These are phyloP conservation scores for Phalera bucephala DNA, from an alignment of 2,888 invertebrate species.

Conservation along the genomic window DNA sequence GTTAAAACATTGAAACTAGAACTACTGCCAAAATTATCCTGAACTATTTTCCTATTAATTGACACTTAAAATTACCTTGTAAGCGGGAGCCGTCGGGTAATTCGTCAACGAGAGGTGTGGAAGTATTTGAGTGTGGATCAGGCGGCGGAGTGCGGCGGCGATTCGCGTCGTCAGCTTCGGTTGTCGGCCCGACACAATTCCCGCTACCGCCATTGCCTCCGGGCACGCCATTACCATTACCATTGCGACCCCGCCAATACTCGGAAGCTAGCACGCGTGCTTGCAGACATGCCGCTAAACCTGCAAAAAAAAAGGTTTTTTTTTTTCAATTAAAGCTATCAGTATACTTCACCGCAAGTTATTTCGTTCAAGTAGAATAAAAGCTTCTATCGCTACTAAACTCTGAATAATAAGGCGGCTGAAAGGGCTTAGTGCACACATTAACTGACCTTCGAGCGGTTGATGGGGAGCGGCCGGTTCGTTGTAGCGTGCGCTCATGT, in stretches of 20 bases:
- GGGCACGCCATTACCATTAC: constrained; percentile 60
- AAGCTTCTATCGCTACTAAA: no score
- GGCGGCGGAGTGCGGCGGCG: constrained; percentile 78
- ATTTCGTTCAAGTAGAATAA: no score
- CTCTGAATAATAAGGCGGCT: no score
- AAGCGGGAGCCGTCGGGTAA: constrained; percentile 66
- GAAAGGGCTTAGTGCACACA: no score
- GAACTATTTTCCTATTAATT: no score
- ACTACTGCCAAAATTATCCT: no score
- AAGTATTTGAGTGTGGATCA: constrained; percentile 87
- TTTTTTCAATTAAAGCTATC: no score
- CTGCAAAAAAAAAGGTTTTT: constrained; percentile 68
- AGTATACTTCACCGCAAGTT: no score
- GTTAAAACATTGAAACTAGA: no score
- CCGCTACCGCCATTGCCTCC: constrained; percentile 24
- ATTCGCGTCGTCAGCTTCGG: constrained; percentile 40
- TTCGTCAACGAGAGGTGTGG: constrained; percentile 85
- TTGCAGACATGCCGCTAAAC: constrained; percentile 92
- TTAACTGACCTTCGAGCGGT: constrained; percentile 73
- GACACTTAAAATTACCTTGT: no score
- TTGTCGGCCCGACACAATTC: constrained; percentile 36
- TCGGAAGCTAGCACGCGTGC: constrained; percentile 88
- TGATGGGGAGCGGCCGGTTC: constrained; percentile 53
- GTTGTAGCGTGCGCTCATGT: constrained; percentile 89
- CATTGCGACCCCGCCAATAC: constrained; percentile 84